A percentile compares a stretch with the other conserved stretches of the same genome.
phyloP scores from a whole-genome alignment of 2,113 vertebrate species.

The Chascanopsetta lugubris region DNA sequence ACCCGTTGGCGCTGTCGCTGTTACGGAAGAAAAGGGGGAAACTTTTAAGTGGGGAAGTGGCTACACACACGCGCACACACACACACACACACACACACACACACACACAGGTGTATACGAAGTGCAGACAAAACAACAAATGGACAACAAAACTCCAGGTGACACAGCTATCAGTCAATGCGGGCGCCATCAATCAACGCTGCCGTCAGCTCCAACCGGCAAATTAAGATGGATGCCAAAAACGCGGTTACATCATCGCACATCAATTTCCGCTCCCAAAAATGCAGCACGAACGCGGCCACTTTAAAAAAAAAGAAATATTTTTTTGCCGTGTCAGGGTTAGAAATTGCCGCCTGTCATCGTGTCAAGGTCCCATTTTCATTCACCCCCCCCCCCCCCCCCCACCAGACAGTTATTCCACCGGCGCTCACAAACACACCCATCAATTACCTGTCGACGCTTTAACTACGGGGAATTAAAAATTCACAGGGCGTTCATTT shows the following conservation, averaged over 20 bases:
- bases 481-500: slow-evolving; percentile 21
- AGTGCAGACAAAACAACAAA: slow-evolving; percentile 15
- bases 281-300: slow-evolving; percentile 28
- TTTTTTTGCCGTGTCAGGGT: slow-evolving; percentile 20
- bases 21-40: background rate
- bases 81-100: background rate
- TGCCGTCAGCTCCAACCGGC: slow-evolving; percentile 10
- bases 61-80: background rate
- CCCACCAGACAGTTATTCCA: slow-evolving; percentile 18
- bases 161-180: slow-evolving; percentile 51
- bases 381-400: too few relatives aligned
- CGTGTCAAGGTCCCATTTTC: slow-evolving; percentile 18
- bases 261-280: slow-evolving; percentile 30
- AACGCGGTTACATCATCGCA: slow-evolving; percentile 33
- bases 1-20: background rate
- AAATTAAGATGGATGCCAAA: slow-evolving; percentile 61
- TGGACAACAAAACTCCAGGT: slow-evolving; percentile 13
- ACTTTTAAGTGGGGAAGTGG: background rate
- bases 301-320: slow-evolving; percentile 31
- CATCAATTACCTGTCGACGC: slow-evolving; percentile 46
- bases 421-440: slow-evolving; percentile 20
- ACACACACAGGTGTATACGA: background rate
- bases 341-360: slow-evolving; percentile 37
- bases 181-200: slow-evolving; percentile 54
- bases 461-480: slow-evolving; percentile 34